Percentiles rank a stretch among this genome's conserved stretches.
phyloP scores from a whole-genome alignment of 1,140 invertebrate species.

The Drosophila rhopaloa region DNA sequence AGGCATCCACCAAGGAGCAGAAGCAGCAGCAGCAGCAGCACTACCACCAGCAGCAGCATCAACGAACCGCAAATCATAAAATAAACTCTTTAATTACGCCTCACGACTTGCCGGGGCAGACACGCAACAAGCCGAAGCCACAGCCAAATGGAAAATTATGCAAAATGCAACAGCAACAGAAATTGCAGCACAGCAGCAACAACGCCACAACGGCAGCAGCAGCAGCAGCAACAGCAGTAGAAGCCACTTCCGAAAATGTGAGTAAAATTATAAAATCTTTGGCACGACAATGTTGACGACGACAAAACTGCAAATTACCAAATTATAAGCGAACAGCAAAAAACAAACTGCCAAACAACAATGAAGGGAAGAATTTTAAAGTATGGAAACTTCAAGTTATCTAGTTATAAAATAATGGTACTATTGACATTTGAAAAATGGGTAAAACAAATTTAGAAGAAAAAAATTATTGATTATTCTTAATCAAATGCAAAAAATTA shows the following conservation, averaged over 20 bases:
- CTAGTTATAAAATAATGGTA: not conserved
- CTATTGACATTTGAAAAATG: too few species aligned
- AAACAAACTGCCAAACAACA: slow-evolving; percentile 28
- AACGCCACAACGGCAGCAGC: slow-evolving; percentile 16
- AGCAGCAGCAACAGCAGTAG: slow-evolving; percentile 28
- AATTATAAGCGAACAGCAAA: slow-evolving; percentile 72
- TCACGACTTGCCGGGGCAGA: slow-evolving; percentile 64
- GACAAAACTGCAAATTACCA: slow-evolving; percentile 82
- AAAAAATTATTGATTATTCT: too few species aligned
- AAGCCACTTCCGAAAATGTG: slow-evolving; percentile 72
- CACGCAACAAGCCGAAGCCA: slow-evolving; percentile 64
- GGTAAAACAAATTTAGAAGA: too few species aligned
- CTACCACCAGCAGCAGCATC: slow-evolving; percentile 30
- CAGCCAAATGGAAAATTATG: slow-evolving; percentile 77
- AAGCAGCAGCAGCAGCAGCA: slow-evolving; percentile 26
- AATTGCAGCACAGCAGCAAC: slow-evolving; percentile 17
- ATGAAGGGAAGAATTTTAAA: slow-evolving; percentile 15
- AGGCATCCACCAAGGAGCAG: slow-evolving; percentile 40
- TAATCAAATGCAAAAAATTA: too few species aligned
- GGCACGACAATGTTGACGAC: slow-evolving; percentile 70
- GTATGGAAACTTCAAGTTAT: not conserved
- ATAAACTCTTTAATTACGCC: slow-evolving; percentile 82
- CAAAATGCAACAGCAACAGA: slow-evolving; percentile 65
- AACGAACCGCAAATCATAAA: slow-evolving; percentile 76
- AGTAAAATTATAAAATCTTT: slow-evolving; percentile 81